phyloP scores from a whole-genome alignment of 23 tunicate genomes.

The Ciona savignyi region DNA sequence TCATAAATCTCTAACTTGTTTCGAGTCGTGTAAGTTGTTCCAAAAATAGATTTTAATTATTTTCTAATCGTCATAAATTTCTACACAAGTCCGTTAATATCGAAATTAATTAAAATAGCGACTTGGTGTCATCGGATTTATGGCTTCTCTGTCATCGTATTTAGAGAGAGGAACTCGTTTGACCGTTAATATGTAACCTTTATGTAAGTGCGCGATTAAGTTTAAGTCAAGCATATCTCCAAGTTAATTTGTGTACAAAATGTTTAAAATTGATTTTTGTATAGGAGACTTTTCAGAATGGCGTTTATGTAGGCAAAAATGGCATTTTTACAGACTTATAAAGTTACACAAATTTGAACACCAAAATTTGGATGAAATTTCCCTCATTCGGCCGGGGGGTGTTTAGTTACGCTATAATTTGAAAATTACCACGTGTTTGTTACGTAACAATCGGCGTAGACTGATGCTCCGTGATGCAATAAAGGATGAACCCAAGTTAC shows the following conservation, averaged over 20 bases:
- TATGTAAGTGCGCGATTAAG: too few species aligned
- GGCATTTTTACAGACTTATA: too few species aligned
- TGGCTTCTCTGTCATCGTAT: not conserved
- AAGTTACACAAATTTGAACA: too few species aligned
- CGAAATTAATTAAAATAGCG: not conserved
- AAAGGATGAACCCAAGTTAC: not conserved
- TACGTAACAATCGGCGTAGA: not conserved
- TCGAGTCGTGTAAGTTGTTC: not conserved
- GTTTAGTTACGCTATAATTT: not conserved
- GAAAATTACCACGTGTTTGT: not conserved
- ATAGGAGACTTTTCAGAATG: too few species aligned
- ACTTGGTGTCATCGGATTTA: not conserved
- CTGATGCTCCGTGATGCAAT: not conserved
- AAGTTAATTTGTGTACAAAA: too few species aligned
- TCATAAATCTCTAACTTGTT: too few species aligned
- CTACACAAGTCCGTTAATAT: not conserved
- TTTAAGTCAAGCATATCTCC: too few species aligned
- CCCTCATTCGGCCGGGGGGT: not conserved
- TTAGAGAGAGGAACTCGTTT: not conserved
- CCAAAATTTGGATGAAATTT: too few species aligned
- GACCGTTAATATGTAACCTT: too few species aligned
- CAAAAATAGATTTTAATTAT: not conserved
- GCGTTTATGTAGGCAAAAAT: too few species aligned
- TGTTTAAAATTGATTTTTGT: too few species aligned
- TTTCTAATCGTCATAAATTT: not conserved